Base-by-base conservation (phyloP, 2,113 vertebrate genomes). In the Scophthalmus maximus region DNA sequence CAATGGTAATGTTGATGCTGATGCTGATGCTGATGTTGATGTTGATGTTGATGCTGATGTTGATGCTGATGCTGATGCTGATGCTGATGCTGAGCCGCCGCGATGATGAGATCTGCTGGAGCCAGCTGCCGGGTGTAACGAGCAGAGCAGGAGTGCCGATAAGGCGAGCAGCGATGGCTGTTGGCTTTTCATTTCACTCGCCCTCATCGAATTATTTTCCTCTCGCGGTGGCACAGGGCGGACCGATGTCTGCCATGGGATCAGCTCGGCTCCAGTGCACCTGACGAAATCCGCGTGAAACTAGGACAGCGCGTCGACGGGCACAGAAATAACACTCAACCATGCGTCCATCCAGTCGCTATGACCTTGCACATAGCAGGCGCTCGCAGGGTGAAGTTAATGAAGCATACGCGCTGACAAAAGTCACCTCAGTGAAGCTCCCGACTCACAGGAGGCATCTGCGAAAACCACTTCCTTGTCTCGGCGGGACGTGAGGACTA, bases 171-270 rank as follows among this genome's bases (percentile, higher is more conserved):
- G 53, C n/a, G 77, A 78, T 20, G 78, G 78, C 51, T 55, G 79
- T 60, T 71, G 85, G 68, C 59, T 70, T 68, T 79, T 89, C 90
- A 91, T 93, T 65, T 81, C 88, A 55, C 55, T 22, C 62, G 64
- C 56, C 66, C 32, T 68, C 42, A 26, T 59, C 51, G 34, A 75
- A 29, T 63, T 40, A 72, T 62, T 81, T 58, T 56, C n/a, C 58
- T 58, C 50, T 84, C 75, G 79, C 79, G 76, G 81, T 71, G 81
- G 73, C 62, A 71, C 78, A 68, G 83, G 58, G 56, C 36, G 74
- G 65, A 68, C 59, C 25, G 81, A 46, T 68, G 70, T 76, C 83
- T 70, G 84, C 87, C 87, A 91, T 88, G 53, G 71, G 76, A 89
- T 78, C 81, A 66, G 74, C 65, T 80, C 71, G 40, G 71, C 74